Evolutionary conservation across 1,140 invertebrate genomes (phyloP).

Genomic region (Rhizoglyphus robini): DNA sequence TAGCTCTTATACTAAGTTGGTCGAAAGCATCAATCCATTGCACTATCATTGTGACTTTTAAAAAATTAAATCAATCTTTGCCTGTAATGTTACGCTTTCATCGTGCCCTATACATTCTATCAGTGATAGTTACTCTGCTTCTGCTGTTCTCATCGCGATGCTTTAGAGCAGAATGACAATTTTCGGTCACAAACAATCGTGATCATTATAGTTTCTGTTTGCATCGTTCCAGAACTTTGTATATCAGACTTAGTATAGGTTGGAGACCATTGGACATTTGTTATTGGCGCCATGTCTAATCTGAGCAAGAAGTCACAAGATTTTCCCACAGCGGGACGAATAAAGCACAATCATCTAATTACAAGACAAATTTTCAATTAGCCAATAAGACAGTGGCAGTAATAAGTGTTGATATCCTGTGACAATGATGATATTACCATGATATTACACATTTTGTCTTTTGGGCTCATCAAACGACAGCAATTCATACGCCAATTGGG

Average conservation of each 20-base stretch:
- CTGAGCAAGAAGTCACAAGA: no score
- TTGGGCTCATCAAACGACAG: no score
- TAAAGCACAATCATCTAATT: slow-evolving; percentile 10
- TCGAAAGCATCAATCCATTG: neutral
- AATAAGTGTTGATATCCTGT: slow-evolving; percentile 8
- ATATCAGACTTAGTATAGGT: no score
- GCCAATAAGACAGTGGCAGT: neutral
- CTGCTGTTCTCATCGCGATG: no score
- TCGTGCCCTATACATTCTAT: no score
- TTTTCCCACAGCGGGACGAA: no score
- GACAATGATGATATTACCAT: neutral
- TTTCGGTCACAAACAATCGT: no score
- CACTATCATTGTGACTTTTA: slow-evolving; percentile 18
- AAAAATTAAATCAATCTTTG: slow-evolving; percentile 11
- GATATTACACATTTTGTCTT: slow-evolving; percentile 7
- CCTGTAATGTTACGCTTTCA: neutral
- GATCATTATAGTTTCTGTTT: no score
- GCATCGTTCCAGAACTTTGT: no score
- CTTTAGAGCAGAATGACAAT: no score
- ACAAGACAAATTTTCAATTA: neutral
- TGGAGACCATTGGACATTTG: no score
- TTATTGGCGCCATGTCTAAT: no score
- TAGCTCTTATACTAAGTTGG: neutral
- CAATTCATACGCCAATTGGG: neutral
- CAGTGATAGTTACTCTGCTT: neutral